A percentile compares a stretch with the other conserved stretches of the same genome.
phyloP scores from a whole-genome alignment of 92 coral and sea anemone species.

The Montipora capitata region DNA sequence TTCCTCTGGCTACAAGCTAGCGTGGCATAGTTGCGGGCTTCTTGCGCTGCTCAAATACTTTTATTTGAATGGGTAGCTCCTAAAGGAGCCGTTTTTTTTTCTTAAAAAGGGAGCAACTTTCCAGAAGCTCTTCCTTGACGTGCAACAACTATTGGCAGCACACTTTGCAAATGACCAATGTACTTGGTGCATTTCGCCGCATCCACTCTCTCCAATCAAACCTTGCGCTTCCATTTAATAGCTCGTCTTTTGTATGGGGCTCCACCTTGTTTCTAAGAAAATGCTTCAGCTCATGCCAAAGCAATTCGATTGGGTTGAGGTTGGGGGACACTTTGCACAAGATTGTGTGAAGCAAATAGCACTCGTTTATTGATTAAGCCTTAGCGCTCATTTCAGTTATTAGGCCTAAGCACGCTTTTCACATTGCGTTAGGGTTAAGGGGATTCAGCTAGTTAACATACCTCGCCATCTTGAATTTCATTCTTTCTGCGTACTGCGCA shows the following conservation, averaged over 20 bases:
- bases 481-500: too few species aligned
- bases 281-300: conserved; percentile 58
- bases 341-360: too few species aligned
- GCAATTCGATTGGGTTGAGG: conserved; percentile 42
- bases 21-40: too few species aligned
- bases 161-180: conserved; percentile 39
- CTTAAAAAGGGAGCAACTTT: conserved; percentile 8
- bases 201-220: conserved; percentile 33
- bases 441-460: too few species aligned
- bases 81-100: conserved; percentile 78
- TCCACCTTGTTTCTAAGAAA: conserved; percentile 22
- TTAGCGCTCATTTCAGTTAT: too few species aligned
- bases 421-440: too few species aligned
- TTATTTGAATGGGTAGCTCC: conserved; percentile 67
- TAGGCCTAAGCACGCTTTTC: too few species aligned
- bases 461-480: too few species aligned
- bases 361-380: too few species aligned
- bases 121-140: conserved; percentile 23
- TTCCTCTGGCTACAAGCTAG: too few species aligned
- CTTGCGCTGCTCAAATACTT: not conserved
- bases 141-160: conserved; percentile 25
- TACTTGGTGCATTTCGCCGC: conserved; percentile 31
- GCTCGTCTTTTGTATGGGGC: conserved; percentile 45
- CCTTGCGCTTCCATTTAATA: conserved; percentile 18
- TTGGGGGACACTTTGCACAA: too few species aligned